Evolutionary conservation across 2,888 invertebrate species (phyloP), one percentile per base, ranked within the genome.

Genomic region (Ischnus inquisitorius): DNA sequence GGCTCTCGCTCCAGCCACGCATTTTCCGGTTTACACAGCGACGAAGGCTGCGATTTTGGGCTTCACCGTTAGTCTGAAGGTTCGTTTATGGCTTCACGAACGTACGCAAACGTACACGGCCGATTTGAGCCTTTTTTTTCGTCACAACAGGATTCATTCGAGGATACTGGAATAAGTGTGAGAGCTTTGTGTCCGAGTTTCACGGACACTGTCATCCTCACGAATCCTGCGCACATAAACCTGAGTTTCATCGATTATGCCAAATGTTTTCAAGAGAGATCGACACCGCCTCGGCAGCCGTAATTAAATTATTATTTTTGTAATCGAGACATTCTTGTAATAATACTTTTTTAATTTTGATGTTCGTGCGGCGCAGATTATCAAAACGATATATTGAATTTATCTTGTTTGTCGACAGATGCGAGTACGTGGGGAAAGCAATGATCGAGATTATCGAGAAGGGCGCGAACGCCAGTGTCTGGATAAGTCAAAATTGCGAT

Each of bases 11-110:
- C 93, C 34, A 8, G 4, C 4, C 94, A 19, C 94, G 93, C 19
- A 34, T 34, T 88, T 94, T 3, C 95, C 96, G 0, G 92, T 95
- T 25, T 96, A 96, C 87, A 94, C 94, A 16, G 95, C 95, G 0
- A 95, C 95, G 0, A 95, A 95, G 89, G 88, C 90, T 79, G 93
- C 90, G 2, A 90, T 93, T 19, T 75, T 93, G 19, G 92, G 91
- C 3, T 89, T 92, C 16, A 90, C 85, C 14, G 75, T 85, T 34
- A 82, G 88, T 6, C 86, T 91, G 81, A 88, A 89, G 82, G 92
- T 92, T 87, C 34, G 34, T 34, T 6, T 34, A 34, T 8, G 0
- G 34, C 6, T 34, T 34, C 34, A 8, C 34, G 6, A 34, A 6
- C 8, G 8, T 6, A 34, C 6, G n/a, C 8, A 34, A 34, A 34